Evolutionary conservation across 2,888 invertebrate genomes (phyloP).

Genomic region (Selenia dentaria): DNA sequence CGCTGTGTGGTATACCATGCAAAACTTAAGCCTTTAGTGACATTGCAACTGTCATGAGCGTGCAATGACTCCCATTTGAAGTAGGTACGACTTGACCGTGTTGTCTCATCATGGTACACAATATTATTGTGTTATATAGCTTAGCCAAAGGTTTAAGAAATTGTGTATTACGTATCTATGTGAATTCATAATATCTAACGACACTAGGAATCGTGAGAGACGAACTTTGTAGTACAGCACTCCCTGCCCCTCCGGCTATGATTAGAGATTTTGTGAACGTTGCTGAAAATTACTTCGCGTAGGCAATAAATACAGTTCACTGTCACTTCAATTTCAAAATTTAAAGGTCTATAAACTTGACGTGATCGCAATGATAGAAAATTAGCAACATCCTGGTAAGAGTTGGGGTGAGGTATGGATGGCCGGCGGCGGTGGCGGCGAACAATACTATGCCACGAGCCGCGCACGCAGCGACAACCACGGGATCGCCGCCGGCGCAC

Average conservation of each 20-base stretch:
- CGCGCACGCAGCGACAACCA: slow-evolving; percentile 59
- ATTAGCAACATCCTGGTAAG: slow-evolving; percentile 80
- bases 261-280: slow-evolving; percentile 61
- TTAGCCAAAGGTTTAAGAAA: no score
- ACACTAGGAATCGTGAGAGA: slow-evolving; percentile 9
- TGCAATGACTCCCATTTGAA: no score
- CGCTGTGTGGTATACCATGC: no score
- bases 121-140: no score
- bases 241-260: slow-evolving; percentile 48
- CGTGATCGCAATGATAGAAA: slow-evolving; percentile 81
- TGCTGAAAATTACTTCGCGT: slow-evolving; percentile 46
- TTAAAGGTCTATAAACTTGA: slow-evolving; percentile 74
- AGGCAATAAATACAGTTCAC: slow-evolving; percentile 73
- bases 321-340: slow-evolving; percentile 80
- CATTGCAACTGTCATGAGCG: no score
- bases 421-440: slow-evolving; percentile 64
- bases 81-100: no score
- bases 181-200: no score
- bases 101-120: no score
- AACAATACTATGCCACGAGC: slow-evolving; percentile 65
- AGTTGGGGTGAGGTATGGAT: slow-evolving; percentile 77
- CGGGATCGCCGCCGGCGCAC: slow-evolving; percentile 53
- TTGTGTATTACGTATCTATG: no score
- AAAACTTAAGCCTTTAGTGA: no score
- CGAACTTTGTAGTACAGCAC: slow-evolving; percentile 21